Evolutionary conservation across 2,888 invertebrate genomes (phyloP).

Genomic region (Macroteleia sp.): DNA sequence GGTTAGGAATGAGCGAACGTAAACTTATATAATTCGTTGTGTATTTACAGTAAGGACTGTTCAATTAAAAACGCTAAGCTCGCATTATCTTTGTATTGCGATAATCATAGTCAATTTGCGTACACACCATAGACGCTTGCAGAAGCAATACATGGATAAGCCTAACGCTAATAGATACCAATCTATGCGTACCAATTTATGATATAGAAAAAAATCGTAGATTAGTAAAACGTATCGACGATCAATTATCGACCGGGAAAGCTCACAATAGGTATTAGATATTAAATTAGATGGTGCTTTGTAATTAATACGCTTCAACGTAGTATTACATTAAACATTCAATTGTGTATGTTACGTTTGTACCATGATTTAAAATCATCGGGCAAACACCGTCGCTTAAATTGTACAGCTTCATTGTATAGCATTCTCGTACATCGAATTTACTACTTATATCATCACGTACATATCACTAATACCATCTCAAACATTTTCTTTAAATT

Average conservation of each 20-base stretch:
- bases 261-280: constrained; percentile 71
- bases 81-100: constrained; percentile 55
- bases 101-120: constrained; percentile 78
- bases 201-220: constrained; percentile 63
- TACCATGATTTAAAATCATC: constrained; percentile 27
- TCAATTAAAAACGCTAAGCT: constrained; percentile 43
- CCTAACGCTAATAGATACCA: constrained; percentile 66
- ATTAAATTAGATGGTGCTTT: constrained; percentile 76
- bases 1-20: constrained; percentile 52
- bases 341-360: constrained; percentile 21
- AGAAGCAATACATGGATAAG: constrained; percentile 73
- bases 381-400: constrained; percentile 63
- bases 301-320: constrained; percentile 74
- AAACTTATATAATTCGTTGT: constrained; percentile 51
- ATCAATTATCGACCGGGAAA: constrained; percentile 35
- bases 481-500: constrained; percentile 4
- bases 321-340: constrained; percentile 60
- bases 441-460: constrained; percentile 43
- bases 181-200: constrained; percentile 66
- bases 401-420: too few relatives aligned
- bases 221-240: constrained; percentile 37
- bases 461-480: constrained; percentile 64
- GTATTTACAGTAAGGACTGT: constrained; percentile 53
- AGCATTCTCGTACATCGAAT: constrained; percentile 74
- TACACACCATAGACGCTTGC: constrained; percentile 75